Base-by-base conservation (phyloP, 2,888 invertebrate species). In the Elegia similella region DNA sequence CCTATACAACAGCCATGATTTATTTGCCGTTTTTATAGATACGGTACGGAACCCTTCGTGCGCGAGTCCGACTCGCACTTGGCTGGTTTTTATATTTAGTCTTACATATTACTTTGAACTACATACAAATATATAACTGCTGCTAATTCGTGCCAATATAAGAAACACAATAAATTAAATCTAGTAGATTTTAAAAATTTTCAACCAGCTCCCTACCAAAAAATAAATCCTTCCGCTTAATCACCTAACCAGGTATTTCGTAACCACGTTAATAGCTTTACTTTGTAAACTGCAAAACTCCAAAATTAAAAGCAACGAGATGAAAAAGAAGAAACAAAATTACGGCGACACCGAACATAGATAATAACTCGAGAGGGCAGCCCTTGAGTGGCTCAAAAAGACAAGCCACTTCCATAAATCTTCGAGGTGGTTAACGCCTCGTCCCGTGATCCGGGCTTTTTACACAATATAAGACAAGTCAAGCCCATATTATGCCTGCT, bases 361-460 rank as follows among this genome's bases (percentile, higher is more conserved):
- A 83, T 81, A 80, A 82, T 82, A 83, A 81, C 75, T 78, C 69
- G 78, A 17, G 17, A 15, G 76, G 67, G 78, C 78, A 80, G 72
- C 73, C 76, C 78, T 67, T 67, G 66, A 82, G 78, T 79, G 76
- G 70, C 77, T 75, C 71, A 74, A 82, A 82, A 82, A 81, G 84
- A 84, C 80, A 80, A 78, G 80, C 76, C 76, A 82, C 82, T 82
- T 84, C 78, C 76, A 84, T 86, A 84, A 85, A 84, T 85, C 84
- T 83, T 68, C 59, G 70, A 72, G 79, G 83, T 82, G 80, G 84
- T 86, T 84, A 84, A 76, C 84, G 82, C 81, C 81, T 84, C 78
- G 80, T 78, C 81, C 75, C 54, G 73, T 78, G 83, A 80, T 83
- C 75, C 75, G 68, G 34, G 10, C 34, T 34, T 16, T 6, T 34